Conservation (phyloP, 2,888 invertebrate species). For the Sesia bembeciformis region DNA sequence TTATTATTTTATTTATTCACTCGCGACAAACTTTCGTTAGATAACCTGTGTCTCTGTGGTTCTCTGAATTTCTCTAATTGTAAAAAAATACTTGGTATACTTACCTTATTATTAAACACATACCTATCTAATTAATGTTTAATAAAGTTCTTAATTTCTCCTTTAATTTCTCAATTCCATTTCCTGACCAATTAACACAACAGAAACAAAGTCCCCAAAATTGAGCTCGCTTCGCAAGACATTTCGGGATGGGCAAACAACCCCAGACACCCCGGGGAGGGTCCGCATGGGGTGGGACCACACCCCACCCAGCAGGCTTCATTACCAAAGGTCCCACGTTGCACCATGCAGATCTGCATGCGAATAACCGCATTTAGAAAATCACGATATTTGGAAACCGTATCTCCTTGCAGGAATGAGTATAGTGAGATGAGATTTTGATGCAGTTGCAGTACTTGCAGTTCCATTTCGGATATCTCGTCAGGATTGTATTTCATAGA, state of each 20-base stretch:
- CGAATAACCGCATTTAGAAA: slow-evolving; percentile 58
- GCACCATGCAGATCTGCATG: slow-evolving; percentile 46
- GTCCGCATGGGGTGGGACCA: not conserved
- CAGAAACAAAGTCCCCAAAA: not conserved
- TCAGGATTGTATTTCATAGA: slow-evolving; percentile 32
- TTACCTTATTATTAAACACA: too few relatives aligned
- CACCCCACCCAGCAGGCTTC: slow-evolving; percentile 18
- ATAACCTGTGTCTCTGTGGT: too few relatives aligned
- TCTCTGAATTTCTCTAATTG: too few relatives aligned
- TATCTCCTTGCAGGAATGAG: not conserved
- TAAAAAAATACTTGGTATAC: too few relatives aligned
- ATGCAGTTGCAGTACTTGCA: slow-evolving; percentile 19
- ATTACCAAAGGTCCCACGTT: slow-evolving; percentile 33
- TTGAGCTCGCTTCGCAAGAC: not conserved
- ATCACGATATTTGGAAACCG: slow-evolving; percentile 33
- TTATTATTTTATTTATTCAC: too few relatives aligned
- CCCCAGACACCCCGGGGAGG: not conserved
- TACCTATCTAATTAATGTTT: too few relatives aligned
- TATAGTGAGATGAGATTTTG: slow-evolving; percentile 36
- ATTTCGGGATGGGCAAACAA: not conserved
- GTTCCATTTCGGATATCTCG: slow-evolving; percentile 1
- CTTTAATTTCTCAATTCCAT: too few relatives aligned
- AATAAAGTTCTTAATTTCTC: too few relatives aligned
- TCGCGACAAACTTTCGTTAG: too few relatives aligned
- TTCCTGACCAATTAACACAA: not conserved